Base-by-base conservation (phyloP, 2,888 invertebrate species). In the Hemistola chrysoprasaria region DNA sequence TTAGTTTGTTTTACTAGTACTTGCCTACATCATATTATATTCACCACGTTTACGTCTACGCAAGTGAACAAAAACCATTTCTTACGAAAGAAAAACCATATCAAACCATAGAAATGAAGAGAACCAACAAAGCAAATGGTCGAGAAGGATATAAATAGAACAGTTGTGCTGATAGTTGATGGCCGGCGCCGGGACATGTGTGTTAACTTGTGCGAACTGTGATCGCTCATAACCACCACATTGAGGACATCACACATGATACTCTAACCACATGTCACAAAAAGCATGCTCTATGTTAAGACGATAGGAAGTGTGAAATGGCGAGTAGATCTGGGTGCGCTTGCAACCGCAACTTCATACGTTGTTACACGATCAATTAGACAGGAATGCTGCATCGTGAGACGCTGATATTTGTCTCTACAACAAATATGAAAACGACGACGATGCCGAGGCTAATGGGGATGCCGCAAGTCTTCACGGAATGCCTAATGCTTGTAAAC, bases 281-380 rank as follows among this genome's bases (percentile, higher is more conserved):
- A n/a, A n/a, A n/a, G n/a, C n/a, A n/a, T n/a, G n/a, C n/a, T n/a
- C n/a, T n/a, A n/a, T n/a, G n/a, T n/a, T n/a, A n/a, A n/a, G n/a
- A 16, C 16, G 4, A 16, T 16, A 16, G 2, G 4, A 41, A 58
- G 59, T 62, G 47, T 62, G 55, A 53, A 47, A 47, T 48, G 36
- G 46, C 34, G 43, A 39, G 53, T 35, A 49, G 36, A 59, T 59
- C 60, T 53, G 57, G 50, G 37, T 40, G 32, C 35, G 45, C 46
- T 28, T 20, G 43, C 53, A 33, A 59, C 63, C 62, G 53, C 49
- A 43, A 53, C 53, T 45, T 45, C 50, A 53, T 50, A 50, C 42
- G 47, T 42, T 55, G 49, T 73, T 73, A 70, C 65, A 62, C 62
- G 64, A 65, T 65, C 69, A 63, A 75, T 74, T 74, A 71, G 57